Evolutionary conservation across 1,140 invertebrate genomes (phyloP).

Genomic region (Daktulosphaira vitifoliae): DNA sequence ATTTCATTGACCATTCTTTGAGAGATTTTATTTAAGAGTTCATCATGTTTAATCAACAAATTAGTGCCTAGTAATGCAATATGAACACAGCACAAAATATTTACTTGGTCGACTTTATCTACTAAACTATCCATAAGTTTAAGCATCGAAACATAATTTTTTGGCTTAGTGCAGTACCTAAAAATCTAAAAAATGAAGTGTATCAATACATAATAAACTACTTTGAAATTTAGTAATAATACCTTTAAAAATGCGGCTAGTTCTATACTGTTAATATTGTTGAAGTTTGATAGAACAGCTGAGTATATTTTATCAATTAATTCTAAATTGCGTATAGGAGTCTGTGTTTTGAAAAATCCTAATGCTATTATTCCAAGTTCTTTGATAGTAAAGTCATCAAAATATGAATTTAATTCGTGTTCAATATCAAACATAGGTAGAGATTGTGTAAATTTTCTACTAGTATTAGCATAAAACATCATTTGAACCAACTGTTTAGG

Average conservation of each 20-base stretch:
- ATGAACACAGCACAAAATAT: constrained; percentile 19
- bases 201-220: neutral
- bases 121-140: neutral
- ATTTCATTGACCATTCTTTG: constrained; percentile 5
- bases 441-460: constrained; percentile 10
- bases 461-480: constrained; percentile 30
- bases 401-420: constrained; percentile 12
- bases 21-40: neutral
- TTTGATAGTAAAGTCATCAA: neutral
- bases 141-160: neutral
- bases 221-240: too few relatives aligned
- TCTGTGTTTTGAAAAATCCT: constrained; percentile 20
- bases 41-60: neutral
- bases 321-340: constrained; percentile 6
- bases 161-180: constrained; percentile 9
- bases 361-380: constrained; percentile 8
- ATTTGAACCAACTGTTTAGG: constrained; percentile 1
- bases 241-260: constrained; percentile 24
- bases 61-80: constrained; percentile 26
- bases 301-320: neutral
- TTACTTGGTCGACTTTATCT: constrained; percentile 7
- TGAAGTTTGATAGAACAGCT: neutral
- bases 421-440: constrained; percentile 20
- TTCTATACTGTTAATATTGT: neutral
- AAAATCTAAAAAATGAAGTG: constrained; percentile 7